Conservation (phyloP, 2,797 vertebrate species). For the Bovichtus diacanthus region DNA sequence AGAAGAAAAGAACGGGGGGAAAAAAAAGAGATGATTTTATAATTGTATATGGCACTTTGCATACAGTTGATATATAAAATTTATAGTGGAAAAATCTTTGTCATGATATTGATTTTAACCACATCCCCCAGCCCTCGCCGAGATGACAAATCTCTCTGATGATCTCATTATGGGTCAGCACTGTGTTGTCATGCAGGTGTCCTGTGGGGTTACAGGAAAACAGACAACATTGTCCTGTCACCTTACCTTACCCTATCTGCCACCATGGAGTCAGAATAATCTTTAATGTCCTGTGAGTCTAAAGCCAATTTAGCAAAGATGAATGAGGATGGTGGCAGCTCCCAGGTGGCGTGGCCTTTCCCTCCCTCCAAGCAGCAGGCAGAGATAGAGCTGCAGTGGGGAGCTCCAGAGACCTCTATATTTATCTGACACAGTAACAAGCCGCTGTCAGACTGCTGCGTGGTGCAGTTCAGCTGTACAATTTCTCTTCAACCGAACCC, state of each 20-base stretch:
- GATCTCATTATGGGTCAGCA: slow-evolving; percentile 43
- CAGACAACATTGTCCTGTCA: slow-evolving; percentile 32
- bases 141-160: slow-evolving; percentile 42
- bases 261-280: slow-evolving; percentile 53
- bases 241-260: slow-evolving; percentile 41
- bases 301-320: slow-evolving; percentile 73
- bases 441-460: slow-evolving; percentile 72
- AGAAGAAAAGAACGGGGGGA: too few species aligned
- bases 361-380: slow-evolving; percentile 57
- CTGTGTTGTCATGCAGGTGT: slow-evolving; percentile 19
- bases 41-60: background rate
- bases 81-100: background rate
- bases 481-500: slow-evolving; percentile 43
- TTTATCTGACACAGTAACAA: slow-evolving; percentile 86
- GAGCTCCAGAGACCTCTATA: slow-evolving; percentile 79
- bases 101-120: background rate
- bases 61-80: background rate
- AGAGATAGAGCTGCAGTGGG: slow-evolving; percentile 61
- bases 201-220: slow-evolving; percentile 39
- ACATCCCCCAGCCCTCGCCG: background rate
- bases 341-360: slow-evolving; percentile 72
- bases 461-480: slow-evolving; percentile 69
- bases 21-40: too few species aligned
- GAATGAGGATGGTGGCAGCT: slow-evolving; percentile 70
- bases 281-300: slow-evolving; percentile 63